Base-by-base conservation (phyloP, 1,140 invertebrate genomes). In the Drosophila lini region DNA sequence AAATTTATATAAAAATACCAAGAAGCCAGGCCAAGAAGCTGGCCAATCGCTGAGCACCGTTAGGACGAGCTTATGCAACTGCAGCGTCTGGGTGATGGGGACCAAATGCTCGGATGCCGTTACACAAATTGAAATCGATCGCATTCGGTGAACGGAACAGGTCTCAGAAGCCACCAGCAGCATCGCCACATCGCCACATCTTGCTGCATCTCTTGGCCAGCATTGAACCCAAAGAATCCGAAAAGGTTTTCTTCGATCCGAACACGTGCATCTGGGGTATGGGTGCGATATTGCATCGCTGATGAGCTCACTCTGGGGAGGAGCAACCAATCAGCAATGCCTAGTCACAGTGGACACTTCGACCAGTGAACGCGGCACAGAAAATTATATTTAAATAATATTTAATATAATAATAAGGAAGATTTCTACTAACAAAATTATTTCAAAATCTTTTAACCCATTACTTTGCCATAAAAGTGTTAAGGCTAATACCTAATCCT, bases 81-180 rank as follows among this genome's bases (percentile, higher is more conserved):
- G 65, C 65, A 67, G 10, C 36, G 9, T 9, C 25, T 13, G 11
- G 19, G 11, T 19, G n/a, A 56, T 38, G 50, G 32, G 25, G 42
- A 55, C 52, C 52, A 25, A 55, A 38, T 34, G 60, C 56, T 44
- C 64, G 41, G 32, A 32, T 68, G 56, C 73, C 73, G 74, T 77
- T 78, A 77, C 57, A 77, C 74, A 78, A 71, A 78, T 71, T 73
- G 67, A 78, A 73, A 78, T 78, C 74, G 76, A 78, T 78, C 74
- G 57, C 56, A 48, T 50, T 58, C 52, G 38, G 15, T 19, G 73
- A 68, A 59, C 28, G 56, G 73, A 77, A 78, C 73, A 70, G 74
- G 73, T 77, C 71, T 45, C 28, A n/a, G 25, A 10, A 22, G 19
- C 42, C 42, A 22, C 4, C 41, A 44, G 0, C 40, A 9, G 28